phyloP scores from a whole-genome alignment of 2,888 invertebrate species.

The Oithona nana region DNA sequence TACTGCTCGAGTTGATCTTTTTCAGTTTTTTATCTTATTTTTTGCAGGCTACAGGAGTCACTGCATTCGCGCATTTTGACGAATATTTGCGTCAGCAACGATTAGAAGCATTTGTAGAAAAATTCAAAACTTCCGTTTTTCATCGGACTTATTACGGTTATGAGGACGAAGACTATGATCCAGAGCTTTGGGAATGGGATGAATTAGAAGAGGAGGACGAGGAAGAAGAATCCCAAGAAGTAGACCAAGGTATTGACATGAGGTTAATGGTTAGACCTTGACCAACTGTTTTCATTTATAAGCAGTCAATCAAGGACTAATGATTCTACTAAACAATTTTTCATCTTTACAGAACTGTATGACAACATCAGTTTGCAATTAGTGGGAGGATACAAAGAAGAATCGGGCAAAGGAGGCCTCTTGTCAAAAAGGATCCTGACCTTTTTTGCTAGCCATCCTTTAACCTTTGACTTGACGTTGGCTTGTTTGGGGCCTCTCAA shows the following conservation, averaged over 20 bases:
- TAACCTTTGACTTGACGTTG: not conserved
- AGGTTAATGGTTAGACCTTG: not conserved
- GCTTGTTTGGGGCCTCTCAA: not conserved
- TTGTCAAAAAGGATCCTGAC: not conserved
- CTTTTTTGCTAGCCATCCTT: not conserved
- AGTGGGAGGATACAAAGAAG: not conserved
- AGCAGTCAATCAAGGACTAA: no score
- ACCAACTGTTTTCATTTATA: no score
- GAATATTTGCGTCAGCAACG: not conserved
- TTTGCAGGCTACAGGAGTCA: not conserved
- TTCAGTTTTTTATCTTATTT: no score
- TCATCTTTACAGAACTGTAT: not conserved
- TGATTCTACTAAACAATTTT: no score
- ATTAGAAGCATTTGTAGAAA: not conserved
- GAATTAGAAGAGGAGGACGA: not conserved
- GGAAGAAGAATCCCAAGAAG: not conserved
- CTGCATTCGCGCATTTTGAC: conserved; percentile 12
- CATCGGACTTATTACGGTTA: not conserved
- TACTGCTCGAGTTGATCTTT: no score
- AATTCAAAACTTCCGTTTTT: not conserved
- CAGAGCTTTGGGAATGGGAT: conserved; percentile 7
- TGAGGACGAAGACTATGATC: not conserved
- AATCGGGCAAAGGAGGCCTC: not conserved
- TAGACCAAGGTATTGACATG: not conserved
- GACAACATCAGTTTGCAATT: not conserved